Evolutionary conservation across 2,113 vertebrate genomes (phyloP), one percentile per base, ranked within the genome.

Genomic region (Castor canadensis): DNA sequence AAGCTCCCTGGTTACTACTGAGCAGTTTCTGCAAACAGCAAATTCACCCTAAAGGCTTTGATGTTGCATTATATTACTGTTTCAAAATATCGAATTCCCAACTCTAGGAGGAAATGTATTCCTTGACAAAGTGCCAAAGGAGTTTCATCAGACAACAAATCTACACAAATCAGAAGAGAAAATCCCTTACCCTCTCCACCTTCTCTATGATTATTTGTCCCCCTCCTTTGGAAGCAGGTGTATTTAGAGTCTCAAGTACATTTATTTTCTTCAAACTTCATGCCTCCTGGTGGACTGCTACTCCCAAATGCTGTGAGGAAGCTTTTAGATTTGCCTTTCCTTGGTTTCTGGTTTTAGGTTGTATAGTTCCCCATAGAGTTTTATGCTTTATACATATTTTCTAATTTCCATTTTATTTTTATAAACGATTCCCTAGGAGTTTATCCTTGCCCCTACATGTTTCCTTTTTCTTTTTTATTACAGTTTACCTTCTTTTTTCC

Each of bases 321-420:
- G 30, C 5, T 60, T 94, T 86, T 49, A 72, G 76, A 35, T 20
- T 91, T 56, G 35, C 56, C 67, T 81, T 84, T 28, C 66, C 56
- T 95, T 1, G 0, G 35, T 52, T 88, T 81, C 79, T 91, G 85
- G 64, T 92, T 94, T 93, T 47, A 80, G 77, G 64, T 83, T 92
- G 13, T 67, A 71, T 9, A 28, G 54, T 43, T 73, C 93, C 80
- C 83, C 56, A 77, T 17, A 95, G 96, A 95, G 35, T 82, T 95
- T 86, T 84, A 52, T 2, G 45, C 15, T 93, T 87, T 81, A 77
- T 22, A 71, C 49, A 69, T 79, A 95, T 93, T 97, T 96, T 89
- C 86, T 94, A 94, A 96, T 97, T 96, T 95, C 73, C 88, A 93
- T 91, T 95, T 96, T 97, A 97, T 93, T 82, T 82, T 87, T 96